Evolutionary conservation across 2,888 invertebrate species (phyloP).

Genomic region (Spatulosminthurus flaviceps): DNA sequence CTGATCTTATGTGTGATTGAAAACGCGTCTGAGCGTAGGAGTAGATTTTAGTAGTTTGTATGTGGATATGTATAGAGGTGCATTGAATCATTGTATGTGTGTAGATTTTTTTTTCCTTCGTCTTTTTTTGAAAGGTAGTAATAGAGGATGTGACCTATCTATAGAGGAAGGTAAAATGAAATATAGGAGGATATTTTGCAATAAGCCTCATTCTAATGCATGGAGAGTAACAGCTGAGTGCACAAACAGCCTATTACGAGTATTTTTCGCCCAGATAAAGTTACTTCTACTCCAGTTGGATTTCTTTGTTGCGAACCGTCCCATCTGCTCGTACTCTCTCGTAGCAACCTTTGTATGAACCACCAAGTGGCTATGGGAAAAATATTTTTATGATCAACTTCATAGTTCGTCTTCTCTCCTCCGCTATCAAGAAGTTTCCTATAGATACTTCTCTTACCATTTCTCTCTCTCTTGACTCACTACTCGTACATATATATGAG

Average conservation of each 20-base stretch:
- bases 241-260: slow-evolving; percentile 39
- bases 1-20: slow-evolving; percentile 1
- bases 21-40: not conserved
- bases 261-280: slow-evolving; percentile 30
- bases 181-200: slow-evolving; percentile 12
- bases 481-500: too few relatives aligned
- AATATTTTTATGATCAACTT: slow-evolving; percentile 19
- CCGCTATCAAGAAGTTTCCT: not conserved
- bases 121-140: too few relatives aligned
- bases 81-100: too few relatives aligned
- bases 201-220: slow-evolving; percentile 32
- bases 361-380: slow-evolving; percentile 13
- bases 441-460: not conserved
- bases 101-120: not conserved
- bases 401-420: not conserved
- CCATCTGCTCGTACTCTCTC: not conserved
- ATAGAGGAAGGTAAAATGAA: not conserved
- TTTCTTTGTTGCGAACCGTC: not conserved
- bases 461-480: too few relatives aligned
- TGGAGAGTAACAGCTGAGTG: slow-evolving; percentile 26
- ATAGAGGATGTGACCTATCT: slow-evolving; percentile 6
- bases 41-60: not conserved
- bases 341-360: not conserved
- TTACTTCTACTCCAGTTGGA: slow-evolving; percentile 39
- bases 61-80: too few relatives aligned